Conservation (phyloP, 2,113 vertebrate species). For the Tinamus guttatus region DNA sequence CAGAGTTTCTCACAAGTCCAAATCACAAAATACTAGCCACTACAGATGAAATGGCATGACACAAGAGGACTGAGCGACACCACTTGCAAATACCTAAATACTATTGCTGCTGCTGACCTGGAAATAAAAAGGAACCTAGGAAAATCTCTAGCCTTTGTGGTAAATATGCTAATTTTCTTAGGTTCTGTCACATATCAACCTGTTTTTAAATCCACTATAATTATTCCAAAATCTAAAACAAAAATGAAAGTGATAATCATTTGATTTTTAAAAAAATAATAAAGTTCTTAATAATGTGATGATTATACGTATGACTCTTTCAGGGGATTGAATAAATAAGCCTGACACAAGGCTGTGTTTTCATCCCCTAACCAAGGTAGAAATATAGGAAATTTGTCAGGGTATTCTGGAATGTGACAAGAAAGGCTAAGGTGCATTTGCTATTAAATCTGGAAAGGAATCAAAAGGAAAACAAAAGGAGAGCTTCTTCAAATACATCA, state of each 20-base stretch:
- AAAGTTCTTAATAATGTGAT: neutral
- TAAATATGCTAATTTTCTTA: neutral
- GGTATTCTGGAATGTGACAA: too few species aligned
- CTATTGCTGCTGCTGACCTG: neutral
- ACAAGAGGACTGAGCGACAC: neutral
- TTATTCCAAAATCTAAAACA: neutral
- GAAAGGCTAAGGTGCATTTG: too few species aligned
- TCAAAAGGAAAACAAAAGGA: too few species aligned
- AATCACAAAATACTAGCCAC: neutral
- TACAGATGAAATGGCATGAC: neutral
- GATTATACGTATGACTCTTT: neutral
- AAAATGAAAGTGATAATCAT: neutral
- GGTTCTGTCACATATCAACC: neutral
- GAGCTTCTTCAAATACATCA: too few species aligned
- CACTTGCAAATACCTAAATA: neutral
- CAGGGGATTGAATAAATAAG: neutral
- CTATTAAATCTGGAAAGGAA: too few species aligned
- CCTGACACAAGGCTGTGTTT: neutral
- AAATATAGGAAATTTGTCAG: too few species aligned
- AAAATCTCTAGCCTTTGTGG: neutral
- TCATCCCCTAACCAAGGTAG: neutral
- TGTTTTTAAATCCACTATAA: neutral
- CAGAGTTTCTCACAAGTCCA: neutral
- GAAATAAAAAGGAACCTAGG: neutral
- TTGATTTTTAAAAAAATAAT: neutral